These are phyloP conservation scores for Phoxinus dragarum DNA, from an alignment of 2,797 vertebrate genomes.

Conservation along the genomic window DNA sequence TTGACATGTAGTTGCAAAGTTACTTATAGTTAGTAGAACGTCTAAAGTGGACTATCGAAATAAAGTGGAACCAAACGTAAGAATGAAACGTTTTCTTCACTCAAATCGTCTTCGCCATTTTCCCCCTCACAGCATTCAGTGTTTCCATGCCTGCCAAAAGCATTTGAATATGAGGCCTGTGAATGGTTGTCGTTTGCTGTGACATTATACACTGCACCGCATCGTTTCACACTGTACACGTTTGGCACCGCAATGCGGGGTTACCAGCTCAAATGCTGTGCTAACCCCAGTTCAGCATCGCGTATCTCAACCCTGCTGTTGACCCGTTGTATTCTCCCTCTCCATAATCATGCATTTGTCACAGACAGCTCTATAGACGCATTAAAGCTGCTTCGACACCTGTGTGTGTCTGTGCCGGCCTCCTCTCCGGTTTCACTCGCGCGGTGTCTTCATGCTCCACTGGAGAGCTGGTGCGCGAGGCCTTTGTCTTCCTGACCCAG, in stretches of 20 bases:
- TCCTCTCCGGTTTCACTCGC: conserved; percentile 77
- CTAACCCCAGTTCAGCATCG: too few species aligned
- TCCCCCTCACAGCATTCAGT: background rate
- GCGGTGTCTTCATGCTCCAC: conserved; percentile 79
- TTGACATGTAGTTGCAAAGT: too few species aligned
- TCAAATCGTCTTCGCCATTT: background rate
- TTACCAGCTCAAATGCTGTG: too few species aligned
- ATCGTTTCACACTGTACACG: background rate
- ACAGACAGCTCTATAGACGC: conserved; percentile 61
- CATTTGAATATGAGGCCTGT: background rate
- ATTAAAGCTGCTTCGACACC: conserved; percentile 65
- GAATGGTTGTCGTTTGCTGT: background rate
- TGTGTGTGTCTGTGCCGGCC: conserved; percentile 61
- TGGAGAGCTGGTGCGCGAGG: conserved; percentile 79
- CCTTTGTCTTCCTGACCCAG: conserved; percentile 81
- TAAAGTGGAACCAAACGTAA: background rate
- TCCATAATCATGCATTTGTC: conserved; percentile 50
- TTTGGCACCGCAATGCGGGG: background rate
- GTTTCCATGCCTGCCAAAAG: background rate
- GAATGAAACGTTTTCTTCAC: background rate
- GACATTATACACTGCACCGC: background rate
- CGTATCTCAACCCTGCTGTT: background rate
- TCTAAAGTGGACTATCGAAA: too few species aligned
- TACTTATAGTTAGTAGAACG: too few species aligned
- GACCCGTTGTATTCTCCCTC: background rate